Conservation (phyloP, 2,113 vertebrate species). For the Platanista minor region DNA sequence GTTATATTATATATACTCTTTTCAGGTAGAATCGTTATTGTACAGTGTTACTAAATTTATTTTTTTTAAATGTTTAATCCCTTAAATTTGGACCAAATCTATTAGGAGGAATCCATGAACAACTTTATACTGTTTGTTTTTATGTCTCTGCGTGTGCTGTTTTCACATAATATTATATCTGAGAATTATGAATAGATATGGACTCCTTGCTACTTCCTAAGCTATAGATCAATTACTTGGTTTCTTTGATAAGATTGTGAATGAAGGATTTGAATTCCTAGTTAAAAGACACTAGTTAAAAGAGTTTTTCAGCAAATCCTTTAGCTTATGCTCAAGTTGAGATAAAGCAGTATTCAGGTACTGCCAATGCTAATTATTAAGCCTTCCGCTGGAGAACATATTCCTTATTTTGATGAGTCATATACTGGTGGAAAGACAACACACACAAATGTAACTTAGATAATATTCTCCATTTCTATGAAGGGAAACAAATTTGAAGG, state of each 20-base stretch:
- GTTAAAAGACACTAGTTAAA: background rate
- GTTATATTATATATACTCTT: background rate
- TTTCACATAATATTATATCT: background rate
- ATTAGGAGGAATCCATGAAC: background rate
- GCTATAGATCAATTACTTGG: background rate
- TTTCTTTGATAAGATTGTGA: background rate
- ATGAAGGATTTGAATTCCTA: background rate
- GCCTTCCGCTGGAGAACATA: fast-evolving
- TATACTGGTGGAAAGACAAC: background rate
- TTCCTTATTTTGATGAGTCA: background rate
- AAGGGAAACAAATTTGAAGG: background rate
- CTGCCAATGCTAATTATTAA: background rate
- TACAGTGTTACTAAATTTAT: background rate
- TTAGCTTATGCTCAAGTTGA: background rate
- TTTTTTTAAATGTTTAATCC: background rate
- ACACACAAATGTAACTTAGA: background rate
- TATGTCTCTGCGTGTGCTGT: background rate
- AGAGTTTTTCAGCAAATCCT: background rate
- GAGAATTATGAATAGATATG: background rate
- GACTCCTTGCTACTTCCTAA: background rate
- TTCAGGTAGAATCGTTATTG: background rate
- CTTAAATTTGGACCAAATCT: background rate
- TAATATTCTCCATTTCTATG: background rate
- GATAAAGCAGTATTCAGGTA: background rate
- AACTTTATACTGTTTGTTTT: background rate